phyloP scores from a whole-genome alignment of 2,113 vertebrate species.

The Oreochromis niloticus region DNA sequence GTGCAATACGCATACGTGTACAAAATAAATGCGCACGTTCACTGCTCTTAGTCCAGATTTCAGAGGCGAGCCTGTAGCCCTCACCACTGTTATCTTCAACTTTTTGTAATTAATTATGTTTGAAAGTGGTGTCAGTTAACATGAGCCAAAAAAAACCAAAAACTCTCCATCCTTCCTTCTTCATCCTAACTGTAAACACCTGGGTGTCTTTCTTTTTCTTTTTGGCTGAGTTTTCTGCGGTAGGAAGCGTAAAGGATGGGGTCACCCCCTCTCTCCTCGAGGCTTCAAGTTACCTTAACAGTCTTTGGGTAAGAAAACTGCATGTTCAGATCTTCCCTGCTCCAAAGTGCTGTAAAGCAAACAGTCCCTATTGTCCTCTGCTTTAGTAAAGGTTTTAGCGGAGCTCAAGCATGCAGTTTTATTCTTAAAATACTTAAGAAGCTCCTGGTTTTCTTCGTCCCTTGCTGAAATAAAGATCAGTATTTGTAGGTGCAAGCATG shows the following conservation, averaged over 20 bases:
- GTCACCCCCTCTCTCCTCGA: background rate
- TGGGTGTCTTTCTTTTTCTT: background rate
- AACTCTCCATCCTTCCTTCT: background rate
- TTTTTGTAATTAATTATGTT: conserved; percentile 63
- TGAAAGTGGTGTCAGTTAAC: conserved; percentile 47
- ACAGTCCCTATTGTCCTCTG: conserved; percentile 9
- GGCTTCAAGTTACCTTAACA: conserved; percentile 6
- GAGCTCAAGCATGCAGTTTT: background rate
- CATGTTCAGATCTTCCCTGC: conserved; percentile 1
- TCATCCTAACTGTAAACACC: conserved; percentile 2
- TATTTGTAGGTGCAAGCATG: conserved; percentile 35
- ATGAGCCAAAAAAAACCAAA: background rate
- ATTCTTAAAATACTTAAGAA: conserved; percentile 49
- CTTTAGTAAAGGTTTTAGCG: conserved; percentile 29
- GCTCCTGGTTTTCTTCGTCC: conserved; percentile 12
- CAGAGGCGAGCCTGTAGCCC: background rate
- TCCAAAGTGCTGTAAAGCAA: conserved; percentile 17
- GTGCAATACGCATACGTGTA: background rate
- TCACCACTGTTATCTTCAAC: conserved; percentile 35
- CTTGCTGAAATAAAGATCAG: conserved; percentile 31
- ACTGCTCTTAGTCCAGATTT: conserved; percentile 14
- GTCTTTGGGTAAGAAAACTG: conserved; percentile 7
- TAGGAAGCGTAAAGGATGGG: background rate
- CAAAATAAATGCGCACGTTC: background rate
- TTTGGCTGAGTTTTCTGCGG: conserved; percentile 5